Conservation (phyloP, 1,140 invertebrate species). For the Druon quercuslanigerum region DNA sequence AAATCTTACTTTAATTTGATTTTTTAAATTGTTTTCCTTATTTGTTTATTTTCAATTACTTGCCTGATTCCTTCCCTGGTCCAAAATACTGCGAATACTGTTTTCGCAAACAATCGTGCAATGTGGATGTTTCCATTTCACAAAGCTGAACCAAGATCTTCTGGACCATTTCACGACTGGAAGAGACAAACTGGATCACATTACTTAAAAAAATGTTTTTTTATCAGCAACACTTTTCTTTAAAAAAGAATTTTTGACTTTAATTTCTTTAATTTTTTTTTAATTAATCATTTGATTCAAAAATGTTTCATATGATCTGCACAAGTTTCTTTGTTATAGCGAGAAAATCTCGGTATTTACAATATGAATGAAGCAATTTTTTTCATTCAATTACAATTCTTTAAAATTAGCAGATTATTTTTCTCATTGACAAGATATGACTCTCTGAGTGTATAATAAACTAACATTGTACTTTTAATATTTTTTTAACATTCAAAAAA, state of each 20-base stretch:
- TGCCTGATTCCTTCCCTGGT: slow-evolving; percentile 70
- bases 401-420: no score
- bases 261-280: no score
- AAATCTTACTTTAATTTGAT: not conserved
- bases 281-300: no score
- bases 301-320: no score
- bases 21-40: slow-evolving; percentile 7
- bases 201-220: not conserved
- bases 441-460: no score
- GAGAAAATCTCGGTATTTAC: no score
- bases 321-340: no score
- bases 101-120: slow-evolving; percentile 65
- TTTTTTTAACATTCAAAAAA: no score
- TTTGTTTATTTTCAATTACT: slow-evolving; percentile 36
- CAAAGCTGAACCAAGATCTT: slow-evolving; percentile 63
- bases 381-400: no score
- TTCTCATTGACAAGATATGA: no score
- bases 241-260: not conserved
- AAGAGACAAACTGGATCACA: slow-evolving; percentile 40
- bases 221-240: not conserved
- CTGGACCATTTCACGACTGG: slow-evolving; percentile 63
- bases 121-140: slow-evolving; percentile 69
- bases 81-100: slow-evolving; percentile 65
- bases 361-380: no score
- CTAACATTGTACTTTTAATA: no score